These are phyloP conservation scores for cattle (Bos taurus) DNA, from an alignment of 2,113 vertebrate species.

Conservation along the genomic window DNA sequence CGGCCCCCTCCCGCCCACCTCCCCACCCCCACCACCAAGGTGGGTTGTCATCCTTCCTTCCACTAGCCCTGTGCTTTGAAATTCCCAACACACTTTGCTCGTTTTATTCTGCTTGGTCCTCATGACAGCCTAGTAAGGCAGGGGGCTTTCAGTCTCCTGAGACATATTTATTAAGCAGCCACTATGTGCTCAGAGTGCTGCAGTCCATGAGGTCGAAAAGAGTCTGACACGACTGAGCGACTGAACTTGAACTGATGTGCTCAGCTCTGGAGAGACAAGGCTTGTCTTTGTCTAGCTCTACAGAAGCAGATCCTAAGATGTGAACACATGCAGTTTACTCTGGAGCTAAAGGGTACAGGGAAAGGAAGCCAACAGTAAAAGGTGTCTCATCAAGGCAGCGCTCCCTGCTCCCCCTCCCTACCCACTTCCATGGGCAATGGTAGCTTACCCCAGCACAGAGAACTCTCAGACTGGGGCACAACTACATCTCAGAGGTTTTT, in stretches of 20 bases:
- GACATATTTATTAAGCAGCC: background rate
- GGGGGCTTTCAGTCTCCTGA: background rate
- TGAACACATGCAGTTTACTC: background rate
- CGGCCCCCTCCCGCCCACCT: fast-evolving
- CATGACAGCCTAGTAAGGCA: background rate
- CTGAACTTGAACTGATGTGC: background rate
- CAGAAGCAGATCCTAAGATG: background rate
- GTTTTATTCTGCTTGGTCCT: background rate
- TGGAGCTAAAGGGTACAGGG: background rate
- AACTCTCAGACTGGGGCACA: background rate
- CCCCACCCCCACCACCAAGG: fast-evolving
- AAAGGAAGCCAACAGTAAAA: background rate
- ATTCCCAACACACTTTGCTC: background rate
- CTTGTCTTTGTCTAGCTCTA: background rate
- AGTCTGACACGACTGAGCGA: background rate
- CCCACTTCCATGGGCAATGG: background rate
- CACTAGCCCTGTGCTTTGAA: background rate
- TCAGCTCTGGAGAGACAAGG: background rate
- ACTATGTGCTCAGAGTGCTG: background rate
- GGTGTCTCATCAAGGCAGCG: fast-evolving
- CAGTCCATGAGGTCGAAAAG: background rate
- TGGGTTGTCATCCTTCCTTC: background rate
- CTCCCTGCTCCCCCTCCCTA: background rate
- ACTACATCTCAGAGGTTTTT: background rate
- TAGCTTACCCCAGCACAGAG: background rate